Evolutionary conservation across 2,888 invertebrate species (phyloP).

Genomic region (Pedicia rivosa): DNA sequence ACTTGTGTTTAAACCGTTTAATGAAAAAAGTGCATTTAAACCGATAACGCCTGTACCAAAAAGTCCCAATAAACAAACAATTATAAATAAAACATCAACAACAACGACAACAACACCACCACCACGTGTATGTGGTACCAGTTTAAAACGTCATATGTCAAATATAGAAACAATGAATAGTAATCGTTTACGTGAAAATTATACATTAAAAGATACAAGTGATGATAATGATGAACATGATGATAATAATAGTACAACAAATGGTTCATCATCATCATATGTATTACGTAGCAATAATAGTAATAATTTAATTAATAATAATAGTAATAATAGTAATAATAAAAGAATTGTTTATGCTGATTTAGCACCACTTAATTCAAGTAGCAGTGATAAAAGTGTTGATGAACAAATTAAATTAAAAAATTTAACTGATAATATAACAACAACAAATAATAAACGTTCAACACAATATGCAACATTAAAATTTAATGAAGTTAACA

Average conservation of each 20-base stretch:
- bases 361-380: constrained; percentile 4
- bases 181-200: too few species aligned
- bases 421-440: constrained; percentile 1
- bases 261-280: constrained; percentile 5
- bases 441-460: constrained; percentile 16
- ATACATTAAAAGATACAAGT: too few species aligned
- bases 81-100: constrained; percentile 2
- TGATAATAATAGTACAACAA: neutral
- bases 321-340: neutral
- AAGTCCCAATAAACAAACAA: constrained; percentile 9
- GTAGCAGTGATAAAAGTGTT: neutral
- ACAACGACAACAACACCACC: neutral
- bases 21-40: constrained; percentile 27
- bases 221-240: neutral
- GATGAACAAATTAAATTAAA: constrained; percentile 5
- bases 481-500: constrained; percentile 43
- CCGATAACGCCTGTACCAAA: constrained; percentile 24
- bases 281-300: too few species aligned
- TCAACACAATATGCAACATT: constrained; percentile 46
- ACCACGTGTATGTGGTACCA: constrained; percentile 17
- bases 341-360: constrained; percentile 7
- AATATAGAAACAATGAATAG: constrained; percentile 15
- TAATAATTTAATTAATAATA: neutral
- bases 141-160: constrained; percentile 16
- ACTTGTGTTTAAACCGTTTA: constrained; percentile 23